These are phyloP conservation scores for Julus scandinavius DNA, from an alignment of 2,888 invertebrate species.

Conservation along the genomic window DNA sequence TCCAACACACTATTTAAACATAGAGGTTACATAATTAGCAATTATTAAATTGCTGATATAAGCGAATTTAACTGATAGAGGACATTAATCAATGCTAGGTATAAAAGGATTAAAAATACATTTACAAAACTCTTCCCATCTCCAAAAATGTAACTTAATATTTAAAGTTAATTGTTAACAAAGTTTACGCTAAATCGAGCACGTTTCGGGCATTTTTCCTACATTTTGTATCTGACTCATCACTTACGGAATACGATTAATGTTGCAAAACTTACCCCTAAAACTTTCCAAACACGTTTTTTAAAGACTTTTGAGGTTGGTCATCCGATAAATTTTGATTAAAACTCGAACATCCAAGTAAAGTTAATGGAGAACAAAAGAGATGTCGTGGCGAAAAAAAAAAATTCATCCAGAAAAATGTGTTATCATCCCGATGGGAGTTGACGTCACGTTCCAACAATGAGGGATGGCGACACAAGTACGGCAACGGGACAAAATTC, in stretches of 20 bases:
- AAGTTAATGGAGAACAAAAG: neutral
- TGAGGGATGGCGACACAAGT: conserved; percentile 16
- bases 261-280: neutral
- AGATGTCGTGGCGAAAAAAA: conserved; percentile 5
- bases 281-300: neutral
- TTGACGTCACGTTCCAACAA: conserved; percentile 33
- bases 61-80: neutral
- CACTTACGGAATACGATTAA: neutral
- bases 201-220: neutral
- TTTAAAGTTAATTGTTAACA: too few species aligned
- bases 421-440: conserved; percentile 33
- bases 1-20: too few species aligned
- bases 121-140: neutral
- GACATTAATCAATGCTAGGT: neutral
- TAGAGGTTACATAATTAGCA: neutral
- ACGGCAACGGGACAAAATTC: neutral
- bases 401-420: neutral
- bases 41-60: neutral
- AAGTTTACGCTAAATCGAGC: neutral
- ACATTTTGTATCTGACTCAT: neutral
- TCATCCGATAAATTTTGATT: neutral
- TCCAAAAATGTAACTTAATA: neutral
- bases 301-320: neutral
- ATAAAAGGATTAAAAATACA: neutral
- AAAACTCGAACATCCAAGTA: neutral